Percentiles rank a stretch among this genome's conserved stretches.
These are phyloP conservation scores for Rana temporaria DNA, from an alignment of 2,113 vertebrate species.

Conservation along the genomic window DNA sequence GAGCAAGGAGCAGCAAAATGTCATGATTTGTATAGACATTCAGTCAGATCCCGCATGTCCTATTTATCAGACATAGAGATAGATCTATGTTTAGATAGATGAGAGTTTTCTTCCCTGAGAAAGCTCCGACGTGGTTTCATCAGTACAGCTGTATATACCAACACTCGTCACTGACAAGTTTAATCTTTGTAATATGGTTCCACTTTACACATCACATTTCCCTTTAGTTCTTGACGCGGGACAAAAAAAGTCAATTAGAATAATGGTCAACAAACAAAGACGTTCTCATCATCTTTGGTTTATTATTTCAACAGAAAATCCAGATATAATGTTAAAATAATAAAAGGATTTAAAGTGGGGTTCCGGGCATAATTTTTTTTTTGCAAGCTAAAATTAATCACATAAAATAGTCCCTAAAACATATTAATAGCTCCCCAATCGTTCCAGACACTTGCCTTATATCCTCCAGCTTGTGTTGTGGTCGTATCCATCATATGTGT, in stretches of 20 bases:
- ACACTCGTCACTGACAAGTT: background rate
- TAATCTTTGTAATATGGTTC: background rate
- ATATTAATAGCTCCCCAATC: too few relatives aligned
- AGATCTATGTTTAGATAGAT: background rate
- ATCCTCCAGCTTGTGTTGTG: too few relatives aligned
- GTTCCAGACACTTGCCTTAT: too few relatives aligned
- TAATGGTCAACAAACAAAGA: background rate
- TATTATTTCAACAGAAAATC: conserved; percentile 1
- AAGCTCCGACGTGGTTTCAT: background rate
- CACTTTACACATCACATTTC: background rate
- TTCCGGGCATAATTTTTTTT: too few relatives aligned
- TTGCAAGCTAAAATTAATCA: too few relatives aligned
- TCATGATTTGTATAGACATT: conserved; percentile 4
- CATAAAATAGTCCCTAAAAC: too few relatives aligned
- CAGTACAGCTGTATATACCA: conserved; percentile 1
- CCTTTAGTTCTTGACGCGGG: background rate
- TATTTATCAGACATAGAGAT: background rate
- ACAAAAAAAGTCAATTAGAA: background rate
- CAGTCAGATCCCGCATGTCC: background rate
- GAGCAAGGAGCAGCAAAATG: conserved; percentile 16
- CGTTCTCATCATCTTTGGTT: background rate
- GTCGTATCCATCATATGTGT: too few relatives aligned
- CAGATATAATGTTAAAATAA: too few relatives aligned
- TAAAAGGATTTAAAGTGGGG: too few relatives aligned
- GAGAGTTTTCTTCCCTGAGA: background rate